A percentile compares a stretch with the other conserved stretches of the same genome.
Evolutionary conservation across 2,797 vertebrate species (phyloP).

Genomic region (Hapalemur alaotrensis): DNA sequence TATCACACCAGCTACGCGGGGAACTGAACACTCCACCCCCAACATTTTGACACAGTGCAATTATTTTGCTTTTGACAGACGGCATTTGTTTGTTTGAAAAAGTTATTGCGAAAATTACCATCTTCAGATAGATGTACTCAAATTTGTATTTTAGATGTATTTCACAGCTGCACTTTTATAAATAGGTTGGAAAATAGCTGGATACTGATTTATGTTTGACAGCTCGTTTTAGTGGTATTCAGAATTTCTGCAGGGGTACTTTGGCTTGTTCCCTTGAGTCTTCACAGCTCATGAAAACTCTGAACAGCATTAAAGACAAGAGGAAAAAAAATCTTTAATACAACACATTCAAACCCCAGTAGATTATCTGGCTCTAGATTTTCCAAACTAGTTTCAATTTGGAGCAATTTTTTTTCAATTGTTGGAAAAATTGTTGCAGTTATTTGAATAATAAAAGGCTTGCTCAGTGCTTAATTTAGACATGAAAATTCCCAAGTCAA

Average conservation of each 20-base stretch:
- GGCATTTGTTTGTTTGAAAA: slow-evolving; percentile 61
- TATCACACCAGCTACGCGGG: not conserved
- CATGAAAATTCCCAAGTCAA: not conserved
- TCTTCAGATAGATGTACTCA: slow-evolving; percentile 37
- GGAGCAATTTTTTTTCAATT: not conserved
- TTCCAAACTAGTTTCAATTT: not conserved
- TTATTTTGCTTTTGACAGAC: slow-evolving; percentile 56
- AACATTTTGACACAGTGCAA: slow-evolving; percentile 54
- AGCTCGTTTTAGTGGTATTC: slow-evolving; percentile 50
- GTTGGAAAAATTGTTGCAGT: slow-evolving; percentile 7
- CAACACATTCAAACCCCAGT: slow-evolving; percentile 40
- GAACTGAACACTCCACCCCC: not conserved
- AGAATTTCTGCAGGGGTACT: slow-evolving; percentile 60
- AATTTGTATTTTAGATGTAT: slow-evolving; percentile 63
- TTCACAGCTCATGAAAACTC: slow-evolving; percentile 58
- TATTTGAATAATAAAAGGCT: slow-evolving; percentile 27
- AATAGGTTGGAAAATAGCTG: slow-evolving; percentile 62
- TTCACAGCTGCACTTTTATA: slow-evolving; percentile 51
- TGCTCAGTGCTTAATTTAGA: not conserved
- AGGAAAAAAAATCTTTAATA: not conserved
- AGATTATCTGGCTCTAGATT: not conserved
- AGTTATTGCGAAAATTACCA: slow-evolving; percentile 56
- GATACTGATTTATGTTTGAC: slow-evolving; percentile 53
- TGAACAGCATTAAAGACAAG: slow-evolving; percentile 55
- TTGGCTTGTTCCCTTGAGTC: slow-evolving; percentile 54